phyloP scores from a whole-genome alignment of 2,888 invertebrate genomes.

The Cataglyphis rosenhaueri region DNA sequence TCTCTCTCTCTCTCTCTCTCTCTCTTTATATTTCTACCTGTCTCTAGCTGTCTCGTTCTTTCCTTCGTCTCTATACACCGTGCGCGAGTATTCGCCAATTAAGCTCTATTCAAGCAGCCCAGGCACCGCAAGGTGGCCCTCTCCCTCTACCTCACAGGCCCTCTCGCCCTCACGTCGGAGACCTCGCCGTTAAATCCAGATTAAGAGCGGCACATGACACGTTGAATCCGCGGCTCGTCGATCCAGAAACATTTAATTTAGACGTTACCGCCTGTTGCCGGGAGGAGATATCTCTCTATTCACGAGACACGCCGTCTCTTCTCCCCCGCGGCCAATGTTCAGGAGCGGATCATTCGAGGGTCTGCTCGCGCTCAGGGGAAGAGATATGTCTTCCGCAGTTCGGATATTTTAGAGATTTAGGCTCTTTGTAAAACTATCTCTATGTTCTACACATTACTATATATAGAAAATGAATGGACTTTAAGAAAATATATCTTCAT shows the following conservation, averaged over 20 bases:
- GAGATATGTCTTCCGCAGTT: background rate
- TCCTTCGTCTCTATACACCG: slow-evolving; percentile 62
- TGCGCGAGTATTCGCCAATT: slow-evolving; percentile 79
- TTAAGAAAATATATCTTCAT: background rate
- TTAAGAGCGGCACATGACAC: slow-evolving; percentile 79
- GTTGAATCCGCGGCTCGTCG: slow-evolving; percentile 78
- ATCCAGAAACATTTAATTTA: slow-evolving; percentile 83
- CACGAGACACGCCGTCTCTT: slow-evolving; percentile 54
- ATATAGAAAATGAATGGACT: background rate
- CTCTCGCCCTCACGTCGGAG: slow-evolving; percentile 70
- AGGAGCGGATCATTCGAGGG: slow-evolving; percentile 60
- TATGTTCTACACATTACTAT: background rate
- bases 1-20: slow-evolving; percentile 27
- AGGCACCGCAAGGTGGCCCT: slow-evolving; percentile 59
- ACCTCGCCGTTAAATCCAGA: slow-evolving; percentile 81
- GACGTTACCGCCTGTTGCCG: slow-evolving; percentile 78
- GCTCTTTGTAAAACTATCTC: background rate
- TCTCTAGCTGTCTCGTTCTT: slow-evolving; percentile 31
- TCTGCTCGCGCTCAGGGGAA: background rate
- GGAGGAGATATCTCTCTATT: slow-evolving; percentile 77
- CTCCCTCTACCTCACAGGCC: slow-evolving; percentile 47
- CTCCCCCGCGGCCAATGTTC: slow-evolving; percentile 54
- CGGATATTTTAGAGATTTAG: background rate
- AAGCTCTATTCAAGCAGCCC: slow-evolving; percentile 77
- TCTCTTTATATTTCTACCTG: slow-evolving; percentile 7